Evolutionary conservation across 2,113 vertebrate genomes (phyloP), one percentile per base, ranked within the genome.

Genomic region (Galemys pyrenaicus): DNA sequence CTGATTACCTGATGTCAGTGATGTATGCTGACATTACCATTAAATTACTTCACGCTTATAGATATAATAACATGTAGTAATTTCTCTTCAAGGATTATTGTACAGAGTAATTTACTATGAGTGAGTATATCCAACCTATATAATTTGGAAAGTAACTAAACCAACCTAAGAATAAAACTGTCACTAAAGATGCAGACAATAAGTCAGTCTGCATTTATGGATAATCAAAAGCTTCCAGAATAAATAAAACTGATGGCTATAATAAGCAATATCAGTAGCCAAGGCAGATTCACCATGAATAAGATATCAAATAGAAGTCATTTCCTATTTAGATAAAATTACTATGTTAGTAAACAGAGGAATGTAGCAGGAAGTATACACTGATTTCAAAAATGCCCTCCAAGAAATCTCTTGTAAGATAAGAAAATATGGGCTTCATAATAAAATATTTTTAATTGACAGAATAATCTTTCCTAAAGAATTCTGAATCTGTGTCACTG

Each of bases 251-350:
- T 70, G 7, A 41, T 41, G 24, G 37, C 51, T 85, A 12, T 79
- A 54, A 90, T 82, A 24, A n/a, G 46, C 94, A 83, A 83, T 79
- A 94, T 16, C 62, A 77, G 70, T 35, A 82, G 32, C 26, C 64
- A 93, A 90, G 17, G 37, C 62, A 4, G 56, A 19, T 58, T 82
- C 54, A 82, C 56, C 28, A 89, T 86, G 75, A 90, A 65, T 75
- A 94, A 90, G 56, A 94, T 4, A 92, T 26, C 39, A 74, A 87
- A 93, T 8, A 92, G 32, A 91, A 30, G 39, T 78, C 24, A 91
- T 20, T 95, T 96, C 11, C 56, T 94, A 78, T 60, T 96, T 58
- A 79, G 41, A 85, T 60, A 92, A 68, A 96, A 93, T 81, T 26
- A 89, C 35, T 62, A 62, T 19, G 79, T 3, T 80, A 51, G 44